These are phyloP conservation scores for Antheraea assamensis DNA, from an alignment of 2,888 invertebrate species.

Conservation along the genomic window DNA sequence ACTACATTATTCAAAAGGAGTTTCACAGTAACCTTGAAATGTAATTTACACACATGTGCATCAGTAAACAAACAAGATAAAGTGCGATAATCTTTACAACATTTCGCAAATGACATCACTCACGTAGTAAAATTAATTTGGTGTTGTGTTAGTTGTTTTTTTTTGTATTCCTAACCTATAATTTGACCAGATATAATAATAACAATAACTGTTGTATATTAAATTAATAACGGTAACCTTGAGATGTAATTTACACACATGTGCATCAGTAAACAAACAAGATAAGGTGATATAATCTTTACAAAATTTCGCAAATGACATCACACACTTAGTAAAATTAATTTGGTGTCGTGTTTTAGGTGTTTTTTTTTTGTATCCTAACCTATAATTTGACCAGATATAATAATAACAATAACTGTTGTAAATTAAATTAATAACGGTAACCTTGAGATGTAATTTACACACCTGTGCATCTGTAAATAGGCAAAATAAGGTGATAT, in stretches of 20 bases:
- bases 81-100: constrained; percentile 8
- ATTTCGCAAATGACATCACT: neutral
- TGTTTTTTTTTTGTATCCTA: neutral
- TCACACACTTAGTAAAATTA: neutral
- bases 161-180: no score
- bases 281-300: neutral
- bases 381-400: no score
- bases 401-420: no score
- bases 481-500: neutral
- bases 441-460: constrained; percentile 11
- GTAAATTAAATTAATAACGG: neutral
- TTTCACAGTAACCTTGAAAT: constrained; percentile 6
- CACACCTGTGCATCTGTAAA: no score
- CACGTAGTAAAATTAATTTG: neutral
- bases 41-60: constrained; percentile 24
- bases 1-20: neutral
- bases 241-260: neutral
- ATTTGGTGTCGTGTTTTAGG: neutral
- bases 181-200: no score
- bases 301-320: neutral
- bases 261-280: no score
- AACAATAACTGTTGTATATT: no score
- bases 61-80: constrained; percentile 32
- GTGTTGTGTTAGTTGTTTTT: neutral
- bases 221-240: neutral